These are phyloP conservation scores for Oreonectes daqikongensis DNA, from an alignment of 2,797 vertebrate species.

Conservation along the genomic window DNA sequence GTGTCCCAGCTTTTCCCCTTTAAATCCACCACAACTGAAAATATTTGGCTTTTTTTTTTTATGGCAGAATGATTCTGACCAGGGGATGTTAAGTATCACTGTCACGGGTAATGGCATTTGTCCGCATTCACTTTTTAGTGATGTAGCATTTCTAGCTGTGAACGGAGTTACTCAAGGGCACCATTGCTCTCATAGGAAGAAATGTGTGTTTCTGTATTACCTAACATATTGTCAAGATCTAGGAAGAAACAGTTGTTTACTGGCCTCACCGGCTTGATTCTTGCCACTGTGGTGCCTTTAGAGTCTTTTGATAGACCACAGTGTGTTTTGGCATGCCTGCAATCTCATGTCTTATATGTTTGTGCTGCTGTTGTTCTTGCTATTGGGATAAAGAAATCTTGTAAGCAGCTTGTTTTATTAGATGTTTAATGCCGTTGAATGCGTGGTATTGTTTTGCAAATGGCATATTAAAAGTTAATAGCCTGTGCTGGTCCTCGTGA, in stretches of 20 bases:
- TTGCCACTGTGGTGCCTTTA: constrained; percentile 16
- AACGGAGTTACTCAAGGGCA: constrained; percentile 38
- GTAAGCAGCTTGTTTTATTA: constrained; percentile 42
- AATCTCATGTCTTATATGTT: constrained; percentile 21
- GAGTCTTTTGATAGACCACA: background rate
- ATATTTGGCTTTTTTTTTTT: background rate
- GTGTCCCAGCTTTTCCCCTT: background rate
- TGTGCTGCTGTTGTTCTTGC: background rate
- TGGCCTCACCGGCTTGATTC: constrained; percentile 23
- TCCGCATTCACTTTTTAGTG: constrained; percentile 26
- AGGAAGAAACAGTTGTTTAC: constrained; percentile 30
- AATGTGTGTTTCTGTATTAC: no score
- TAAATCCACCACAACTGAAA: background rate
- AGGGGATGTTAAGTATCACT: constrained; percentile 35
- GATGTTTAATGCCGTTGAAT: constrained; percentile 48
- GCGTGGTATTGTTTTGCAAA: constrained; percentile 52
- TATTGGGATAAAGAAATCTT: constrained; percentile 26
- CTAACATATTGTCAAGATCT: constrained; percentile 19
- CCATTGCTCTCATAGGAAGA: constrained; percentile 25
- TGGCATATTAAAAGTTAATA: constrained; percentile 54
- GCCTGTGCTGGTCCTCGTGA: constrained; percentile 26
- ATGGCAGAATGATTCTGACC: constrained; percentile 30
- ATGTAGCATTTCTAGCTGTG: constrained; percentile 21
- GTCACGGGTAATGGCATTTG: constrained; percentile 46
- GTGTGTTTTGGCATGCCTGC: constrained; percentile 14